A percentile compares a stretch with the other conserved stretches of the same genome.
These are phyloP conservation scores for Pipistrellus pygmaeus DNA, from an alignment of 2,797 vertebrate species.

Conservation along the genomic window DNA sequence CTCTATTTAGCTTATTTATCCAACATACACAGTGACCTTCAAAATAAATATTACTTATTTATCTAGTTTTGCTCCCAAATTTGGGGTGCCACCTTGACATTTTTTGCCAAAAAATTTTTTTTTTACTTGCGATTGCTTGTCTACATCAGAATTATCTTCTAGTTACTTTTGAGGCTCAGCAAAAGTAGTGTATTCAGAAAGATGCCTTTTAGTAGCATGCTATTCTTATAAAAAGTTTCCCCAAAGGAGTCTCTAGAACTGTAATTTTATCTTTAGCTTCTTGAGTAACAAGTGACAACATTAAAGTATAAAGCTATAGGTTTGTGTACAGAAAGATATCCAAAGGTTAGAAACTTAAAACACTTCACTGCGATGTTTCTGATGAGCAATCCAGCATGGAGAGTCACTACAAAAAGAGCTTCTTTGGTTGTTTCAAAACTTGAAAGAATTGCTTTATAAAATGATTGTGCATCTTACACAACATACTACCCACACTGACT, in stretches of 20 bases:
- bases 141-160: not conserved
- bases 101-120: not conserved
- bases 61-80: conserved; percentile 29
- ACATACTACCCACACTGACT: not conserved
- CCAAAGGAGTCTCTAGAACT: not conserved
- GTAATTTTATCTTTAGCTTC: conserved; percentile 54
- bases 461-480: not conserved
- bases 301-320: not conserved
- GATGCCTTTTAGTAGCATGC: not conserved
- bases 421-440: not conserved
- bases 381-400: not conserved
- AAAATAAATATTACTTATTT: conserved; percentile 26
- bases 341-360: conserved; percentile 2
- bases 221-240: conserved; percentile 5
- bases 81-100: not conserved
- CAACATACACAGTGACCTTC: not conserved
- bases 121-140: not conserved
- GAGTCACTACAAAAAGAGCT: not conserved
- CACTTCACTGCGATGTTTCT: not conserved
- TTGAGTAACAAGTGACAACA: not conserved
- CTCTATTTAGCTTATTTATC: conserved; percentile 19
- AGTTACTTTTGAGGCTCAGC: not conserved
- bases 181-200: not conserved
- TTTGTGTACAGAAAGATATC: not conserved
- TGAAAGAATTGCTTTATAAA: conserved; percentile 26